A percentile compares a stretch with the other conserved stretches of the same genome.
Conservation (phyloP, 2,888 invertebrate genomes). For the Hirtodrosophila cameraria region DNA sequence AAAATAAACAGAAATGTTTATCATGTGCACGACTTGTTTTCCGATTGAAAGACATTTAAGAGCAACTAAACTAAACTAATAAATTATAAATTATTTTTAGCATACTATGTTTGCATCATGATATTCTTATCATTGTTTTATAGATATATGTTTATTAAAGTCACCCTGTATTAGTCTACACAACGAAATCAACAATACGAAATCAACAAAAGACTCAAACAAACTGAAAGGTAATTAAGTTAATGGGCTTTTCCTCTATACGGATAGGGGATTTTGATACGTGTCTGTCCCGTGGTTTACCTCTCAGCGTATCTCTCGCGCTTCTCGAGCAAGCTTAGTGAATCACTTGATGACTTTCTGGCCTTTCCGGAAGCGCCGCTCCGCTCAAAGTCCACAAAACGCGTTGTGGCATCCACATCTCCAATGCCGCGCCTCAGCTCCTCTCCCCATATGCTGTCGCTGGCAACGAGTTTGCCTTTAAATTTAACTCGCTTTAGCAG, state of each 20-base stretch:
- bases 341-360: constrained; percentile 55
- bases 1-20: no score
- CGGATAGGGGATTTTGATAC: neutral
- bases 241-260: constrained; percentile 34
- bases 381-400: constrained; percentile 60
- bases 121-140: no score
- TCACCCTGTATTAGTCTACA: constrained; percentile 16
- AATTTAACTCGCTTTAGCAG: constrained; percentile 38
- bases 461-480: constrained; percentile 29
- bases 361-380: constrained; percentile 14
- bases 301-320: constrained; percentile 58
- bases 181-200: constrained; percentile 17
- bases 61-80: no score
- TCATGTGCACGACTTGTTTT: no score
- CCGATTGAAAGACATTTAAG: no score
- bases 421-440: neutral
- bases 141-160: no score
- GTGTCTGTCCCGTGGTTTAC: constrained; percentile 34
- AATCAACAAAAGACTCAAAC: constrained; percentile 13
- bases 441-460: constrained; percentile 44
- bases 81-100: no score
- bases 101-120: no score
- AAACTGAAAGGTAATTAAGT: constrained; percentile 41
- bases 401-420: constrained; percentile 15
- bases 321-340: constrained; percentile 48